Conservation (phyloP, 2,888 invertebrate genomes). For the Eristalinus aeneus region DNA sequence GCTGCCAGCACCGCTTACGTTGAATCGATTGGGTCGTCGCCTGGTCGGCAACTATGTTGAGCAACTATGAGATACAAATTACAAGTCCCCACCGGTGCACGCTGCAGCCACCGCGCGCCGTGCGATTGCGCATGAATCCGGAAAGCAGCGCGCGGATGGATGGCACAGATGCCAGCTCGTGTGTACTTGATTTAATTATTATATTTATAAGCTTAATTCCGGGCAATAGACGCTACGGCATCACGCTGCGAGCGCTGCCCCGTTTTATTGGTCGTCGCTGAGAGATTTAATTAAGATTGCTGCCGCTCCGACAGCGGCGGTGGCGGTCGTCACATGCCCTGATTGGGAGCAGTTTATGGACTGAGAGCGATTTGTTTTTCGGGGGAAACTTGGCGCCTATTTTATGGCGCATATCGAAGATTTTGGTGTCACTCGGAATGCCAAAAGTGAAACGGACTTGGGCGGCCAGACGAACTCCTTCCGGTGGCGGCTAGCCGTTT, state of each 20-base stretch:
- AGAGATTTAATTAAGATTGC: constrained; percentile 53
- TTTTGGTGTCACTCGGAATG: background rate
- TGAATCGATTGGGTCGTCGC: constrained; percentile 32
- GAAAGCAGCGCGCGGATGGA: constrained; percentile 12
- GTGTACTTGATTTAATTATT: constrained; percentile 49
- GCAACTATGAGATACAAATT: constrained; percentile 50
- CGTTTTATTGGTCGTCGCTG: constrained; percentile 20
- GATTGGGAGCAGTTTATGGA: constrained; percentile 22
- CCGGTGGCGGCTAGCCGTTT: background rate
- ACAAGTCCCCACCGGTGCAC: constrained; percentile 7
- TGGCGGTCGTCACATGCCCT: background rate
- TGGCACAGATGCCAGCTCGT: constrained; percentile 40
- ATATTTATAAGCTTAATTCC: constrained; percentile 48
- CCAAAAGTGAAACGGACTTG: background rate
- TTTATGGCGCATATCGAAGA: background rate
- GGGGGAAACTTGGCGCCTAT: constrained; percentile 16
- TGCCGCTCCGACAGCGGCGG: background rate
- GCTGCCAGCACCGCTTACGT: constrained; percentile 16
- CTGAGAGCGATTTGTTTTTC: background rate
- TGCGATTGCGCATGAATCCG: constrained; percentile 15
- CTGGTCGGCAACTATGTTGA: constrained; percentile 36
- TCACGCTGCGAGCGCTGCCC: constrained; percentile 39
- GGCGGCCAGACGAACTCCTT: background rate
- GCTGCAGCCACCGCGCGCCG: background rate
- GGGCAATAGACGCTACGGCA: constrained; percentile 15